These are phyloP conservation scores for Ibidorhyncha struthersii DNA, from an alignment of 2,113 vertebrate species.

Conservation along the genomic window DNA sequence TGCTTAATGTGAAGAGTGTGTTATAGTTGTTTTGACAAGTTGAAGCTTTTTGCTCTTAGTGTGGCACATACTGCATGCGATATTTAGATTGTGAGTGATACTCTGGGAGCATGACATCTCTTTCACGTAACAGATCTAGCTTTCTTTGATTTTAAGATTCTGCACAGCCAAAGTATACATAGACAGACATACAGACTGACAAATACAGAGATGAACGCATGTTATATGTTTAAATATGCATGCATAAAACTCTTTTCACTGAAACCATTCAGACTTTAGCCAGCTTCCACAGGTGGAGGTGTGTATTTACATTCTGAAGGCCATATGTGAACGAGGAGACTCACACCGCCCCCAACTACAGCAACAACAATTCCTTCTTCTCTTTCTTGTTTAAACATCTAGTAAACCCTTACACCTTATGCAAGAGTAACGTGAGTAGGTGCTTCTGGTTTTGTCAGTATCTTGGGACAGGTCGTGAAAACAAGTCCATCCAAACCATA, in stretches of 20 bases:
- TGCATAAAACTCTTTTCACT: neutral
- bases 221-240: neutral
- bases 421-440: neutral
- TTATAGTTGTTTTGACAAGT: neutral
- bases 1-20: neutral
- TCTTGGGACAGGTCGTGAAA: neutral
- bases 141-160: neutral
- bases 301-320: neutral
- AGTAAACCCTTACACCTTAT: neutral
- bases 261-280: neutral
- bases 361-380: neutral
- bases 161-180: neutral
- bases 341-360: neutral
- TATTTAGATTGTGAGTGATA: neutral
- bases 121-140: neutral
- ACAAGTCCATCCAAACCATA: neutral
- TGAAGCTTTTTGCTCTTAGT: neutral
- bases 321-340: neutral
- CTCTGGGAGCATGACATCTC: rapidly evolving
- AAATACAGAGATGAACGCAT: neutral
- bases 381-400: neutral
- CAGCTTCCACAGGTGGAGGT: neutral
- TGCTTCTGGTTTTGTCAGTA: neutral
- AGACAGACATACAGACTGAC: neutral
- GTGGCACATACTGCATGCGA: neutral